Base-by-base conservation (phyloP, 1,140 invertebrate genomes). In the Araneus ventricosus region DNA sequence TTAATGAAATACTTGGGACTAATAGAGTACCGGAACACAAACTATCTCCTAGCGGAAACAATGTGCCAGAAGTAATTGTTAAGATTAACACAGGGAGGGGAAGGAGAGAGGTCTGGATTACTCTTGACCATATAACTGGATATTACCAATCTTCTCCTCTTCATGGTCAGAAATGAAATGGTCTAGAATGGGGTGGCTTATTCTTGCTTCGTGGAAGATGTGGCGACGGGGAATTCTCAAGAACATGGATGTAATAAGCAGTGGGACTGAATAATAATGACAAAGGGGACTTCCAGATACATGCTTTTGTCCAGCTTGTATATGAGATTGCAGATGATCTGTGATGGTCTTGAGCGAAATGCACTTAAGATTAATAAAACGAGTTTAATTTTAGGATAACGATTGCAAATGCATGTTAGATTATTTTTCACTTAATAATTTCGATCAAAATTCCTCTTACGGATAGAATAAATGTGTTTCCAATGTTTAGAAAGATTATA, bases 1-100 rank as follows among this genome's bases (percentile, higher is more conserved):
- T 92, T 92, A 92, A 92, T 92, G 90, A 92, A 92, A 92, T 92
- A 92, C 90, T 82, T 86, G 90, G 57, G 84, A 85, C 90, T 92
- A 92, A 92, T 92, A 86, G 90, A 91, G 37, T 75, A 41, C 30
- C 17, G 30, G 34, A 6, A 57, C 80, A 39, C 41, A 41, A 84
- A 84, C 79, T 80, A 79, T 91, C 34, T 84, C 79, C 52, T 90
- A 57, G 30, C 5, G 80, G 79, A 39, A 91, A 91, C 75, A 91
- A 91, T 91, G 75, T 37, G 27, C 27, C 24, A 8, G 34, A 63
- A 91, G 75, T 91, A 91, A 91, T 84, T 91, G 79, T 63, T 37
- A 79, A 84, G 75, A 88, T 88, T 63, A 84, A 79, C 30, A 34
- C 22, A 22, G 59, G 34, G 27, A 41, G 45, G 41, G 39, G 6